A percentile compares a stretch with the other conserved stretches of the same genome.
These are phyloP conservation scores for Elaphurus davidianus DNA, from an alignment of 2,113 vertebrate genomes.

Conservation along the genomic window DNA sequence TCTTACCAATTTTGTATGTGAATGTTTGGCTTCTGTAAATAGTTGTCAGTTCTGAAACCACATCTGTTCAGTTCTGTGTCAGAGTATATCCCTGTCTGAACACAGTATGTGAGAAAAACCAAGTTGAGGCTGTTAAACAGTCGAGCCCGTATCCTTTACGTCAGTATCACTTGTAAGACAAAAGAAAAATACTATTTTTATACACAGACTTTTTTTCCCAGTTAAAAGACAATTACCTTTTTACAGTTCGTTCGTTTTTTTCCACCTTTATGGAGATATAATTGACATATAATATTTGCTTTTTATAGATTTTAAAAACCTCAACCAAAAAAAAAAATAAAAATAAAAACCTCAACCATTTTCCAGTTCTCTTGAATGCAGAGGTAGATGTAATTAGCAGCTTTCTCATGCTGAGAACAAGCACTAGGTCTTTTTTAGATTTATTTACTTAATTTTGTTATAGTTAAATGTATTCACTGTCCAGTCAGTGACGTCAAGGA, in stretches of 20 bases:
- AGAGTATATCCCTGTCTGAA: neutral
- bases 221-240: neutral
- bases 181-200: neutral
- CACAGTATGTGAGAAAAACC: neutral
- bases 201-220: neutral
- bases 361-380: neutral
- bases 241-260: neutral
- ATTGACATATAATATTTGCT: neutral
- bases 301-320: neutral
- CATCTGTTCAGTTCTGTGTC: neutral
- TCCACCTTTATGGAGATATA: neutral
- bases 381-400: neutral
- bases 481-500: neutral
- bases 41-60: neutral
- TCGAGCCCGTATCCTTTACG: rapidly evolving
- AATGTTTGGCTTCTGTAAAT: neutral
- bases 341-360: neutral
- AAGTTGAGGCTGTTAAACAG: neutral
- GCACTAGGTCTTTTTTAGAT: neutral
- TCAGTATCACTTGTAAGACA: neutral
- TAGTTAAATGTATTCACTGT: neutral
- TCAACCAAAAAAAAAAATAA: too few species aligned
- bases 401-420: neutral
- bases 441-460: neutral
- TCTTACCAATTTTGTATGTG: neutral